Base-by-base conservation (phyloP, 2,888 invertebrate species). In the Luperina nickerlii region DNA sequence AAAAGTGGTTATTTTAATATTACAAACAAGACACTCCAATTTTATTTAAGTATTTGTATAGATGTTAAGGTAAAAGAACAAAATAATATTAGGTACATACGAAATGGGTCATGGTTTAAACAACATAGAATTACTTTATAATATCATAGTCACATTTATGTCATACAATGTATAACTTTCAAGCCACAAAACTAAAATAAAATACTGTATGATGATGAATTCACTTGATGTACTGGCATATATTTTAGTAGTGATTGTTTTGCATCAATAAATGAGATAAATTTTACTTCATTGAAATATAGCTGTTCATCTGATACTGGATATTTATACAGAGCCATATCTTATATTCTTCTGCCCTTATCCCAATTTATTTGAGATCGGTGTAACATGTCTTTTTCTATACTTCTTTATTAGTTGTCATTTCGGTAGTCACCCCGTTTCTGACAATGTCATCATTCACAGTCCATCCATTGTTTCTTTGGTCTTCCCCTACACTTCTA, bases 241-340 rank as follows among this genome's bases (percentile, higher is more conserved):
- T 78, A 71, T 74, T 72, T 76, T 38, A 60, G 54, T 77, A 71
- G 60, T 68, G 72, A 78, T 76, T 70, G 45, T 76, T 63, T 75
- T 66, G 38, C 7, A 38, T 18, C 5, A 13, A 27, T 63, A 42
- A 48, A 27, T 20, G 11, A 27, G 24, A 27, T 69, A 60, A 27
- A 4, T 68, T 60, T 51, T 20, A 63, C 63, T 45, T 45, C 3
- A 32, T n/a, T n/a, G n/a, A n/a, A 45, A 45, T n/a, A 78, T 57
- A 11, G 15, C n/a, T 15, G 4, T 7, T 13, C 1, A 24, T 38
- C 13, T 42, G 66, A 67, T 60, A 60, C 60, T 60, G n/a, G n/a
- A n/a, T 60, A 60, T 60, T 60, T n/a, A n/a, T 13, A 60, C n/a
- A n/a, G 60, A 60, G 57, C 57, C 24, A 57, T 57, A 51, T 18